Evolutionary conservation across 2,888 invertebrate genomes (phyloP).

Genomic region (Thyatira batis): DNA sequence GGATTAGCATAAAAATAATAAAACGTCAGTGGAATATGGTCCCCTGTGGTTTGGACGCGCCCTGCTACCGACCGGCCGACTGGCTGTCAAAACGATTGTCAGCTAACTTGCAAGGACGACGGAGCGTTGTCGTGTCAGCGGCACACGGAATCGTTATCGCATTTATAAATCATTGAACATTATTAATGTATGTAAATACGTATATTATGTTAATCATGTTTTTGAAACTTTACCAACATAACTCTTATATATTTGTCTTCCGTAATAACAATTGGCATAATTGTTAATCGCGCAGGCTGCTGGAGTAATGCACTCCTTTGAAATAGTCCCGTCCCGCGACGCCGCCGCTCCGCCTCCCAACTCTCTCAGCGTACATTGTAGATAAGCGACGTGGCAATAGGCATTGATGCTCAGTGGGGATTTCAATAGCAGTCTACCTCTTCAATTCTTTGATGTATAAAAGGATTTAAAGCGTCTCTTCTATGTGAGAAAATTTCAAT

Average conservation of each 20-base stretch:
- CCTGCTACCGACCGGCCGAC: conserved; percentile 41
- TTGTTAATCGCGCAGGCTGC: conserved; percentile 44
- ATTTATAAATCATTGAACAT: conserved; percentile 32
- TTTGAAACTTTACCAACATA: not conserved
- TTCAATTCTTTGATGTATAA: conserved; percentile 71
- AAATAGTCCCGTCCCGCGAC: conserved; percentile 47
- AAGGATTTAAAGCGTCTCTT: conserved; percentile 68
- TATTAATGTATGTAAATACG: conserved; percentile 8
- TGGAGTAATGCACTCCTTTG: conserved; percentile 68
- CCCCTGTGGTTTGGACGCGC: conserved; percentile 50
- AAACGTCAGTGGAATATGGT: conserved; percentile 60
- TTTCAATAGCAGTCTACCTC: conserved; percentile 72
- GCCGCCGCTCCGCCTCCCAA: conserved; percentile 25
- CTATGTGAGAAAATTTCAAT: conserved; percentile 59
- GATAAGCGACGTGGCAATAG: conserved; percentile 79
- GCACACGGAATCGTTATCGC: conserved; percentile 38
- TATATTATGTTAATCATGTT: not conserved
- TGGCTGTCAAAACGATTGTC: conserved; percentile 63
- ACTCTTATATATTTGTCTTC: not conserved
- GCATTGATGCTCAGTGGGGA: conserved; percentile 78
- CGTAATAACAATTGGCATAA: conserved; percentile 27
- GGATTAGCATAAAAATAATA: conserved; percentile 77
- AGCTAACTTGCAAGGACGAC: conserved; percentile 39
- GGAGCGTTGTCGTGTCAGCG: not conserved
- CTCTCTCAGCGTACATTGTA: conserved; percentile 61